Evolutionary conservation across 2,797 vertebrate genomes (phyloP).

Genomic region (Rhadinocentrus ornatus): DNA sequence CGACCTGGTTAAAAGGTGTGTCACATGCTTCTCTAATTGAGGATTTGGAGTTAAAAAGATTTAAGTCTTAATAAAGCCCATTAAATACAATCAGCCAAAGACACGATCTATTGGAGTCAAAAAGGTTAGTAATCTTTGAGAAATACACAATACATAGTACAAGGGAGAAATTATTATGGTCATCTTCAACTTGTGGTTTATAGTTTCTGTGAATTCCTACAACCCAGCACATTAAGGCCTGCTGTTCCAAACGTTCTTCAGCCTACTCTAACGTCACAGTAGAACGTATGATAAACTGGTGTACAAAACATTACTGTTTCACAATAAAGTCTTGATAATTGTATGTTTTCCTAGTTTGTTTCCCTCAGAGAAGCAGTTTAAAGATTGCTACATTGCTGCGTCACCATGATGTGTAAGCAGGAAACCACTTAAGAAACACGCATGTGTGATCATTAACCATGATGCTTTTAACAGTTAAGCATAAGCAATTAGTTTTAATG

Average conservation of each 20-base stretch:
- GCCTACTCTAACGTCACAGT: not conserved
- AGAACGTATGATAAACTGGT: not conserved
- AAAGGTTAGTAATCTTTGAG: not conserved
- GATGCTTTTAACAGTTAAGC: no score
- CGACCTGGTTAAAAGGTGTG: constrained; percentile 10
- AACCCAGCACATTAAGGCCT: not conserved
- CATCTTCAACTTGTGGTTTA: not conserved
- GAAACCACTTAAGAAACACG: not conserved
- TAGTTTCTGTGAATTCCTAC: not conserved
- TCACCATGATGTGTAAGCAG: no score
- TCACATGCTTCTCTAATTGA: constrained; percentile 24
- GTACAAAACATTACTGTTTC: no score
- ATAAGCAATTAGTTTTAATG: no score
- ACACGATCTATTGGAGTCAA: constrained; percentile 5
- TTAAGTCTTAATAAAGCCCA: constrained; percentile 29
- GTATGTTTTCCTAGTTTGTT: no score
- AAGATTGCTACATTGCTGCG: no score
- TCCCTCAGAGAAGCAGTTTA: no score
- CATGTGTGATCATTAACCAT: not conserved
- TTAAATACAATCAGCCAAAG: constrained; percentile 32
- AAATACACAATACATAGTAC: not conserved
- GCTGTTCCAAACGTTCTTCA: not conserved
- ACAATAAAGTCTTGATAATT: no score
- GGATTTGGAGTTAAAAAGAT: constrained; percentile 25
- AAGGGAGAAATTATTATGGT: not conserved